Evolutionary conservation across 1,140 invertebrate genomes (phyloP).

Genomic region (Goniozus legneri): DNA sequence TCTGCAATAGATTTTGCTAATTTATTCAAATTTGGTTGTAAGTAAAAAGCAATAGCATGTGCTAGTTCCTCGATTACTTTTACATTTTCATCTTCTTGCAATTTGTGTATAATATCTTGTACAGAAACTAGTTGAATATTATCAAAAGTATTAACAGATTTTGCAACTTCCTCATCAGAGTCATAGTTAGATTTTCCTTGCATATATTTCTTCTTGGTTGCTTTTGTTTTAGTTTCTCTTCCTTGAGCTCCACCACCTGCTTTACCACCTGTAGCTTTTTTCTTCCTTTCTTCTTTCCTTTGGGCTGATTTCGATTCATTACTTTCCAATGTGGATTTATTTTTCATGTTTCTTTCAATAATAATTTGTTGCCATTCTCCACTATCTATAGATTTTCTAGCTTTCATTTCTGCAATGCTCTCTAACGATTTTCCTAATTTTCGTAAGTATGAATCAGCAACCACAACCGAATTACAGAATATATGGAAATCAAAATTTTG

Average conservation of each 20-base stretch:
- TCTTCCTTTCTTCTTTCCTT: slow-evolving; percentile 81
- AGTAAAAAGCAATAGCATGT: slow-evolving; percentile 55
- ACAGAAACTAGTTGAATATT: not conserved
- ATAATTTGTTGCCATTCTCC: slow-evolving; percentile 57
- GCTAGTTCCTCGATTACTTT: slow-evolving; percentile 62
- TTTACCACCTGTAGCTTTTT: slow-evolving; percentile 83
- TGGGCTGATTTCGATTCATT: slow-evolving; percentile 63
- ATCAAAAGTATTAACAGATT: slow-evolving; percentile 28
- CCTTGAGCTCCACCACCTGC: slow-evolving; percentile 83
- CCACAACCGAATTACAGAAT: slow-evolving; percentile 39
- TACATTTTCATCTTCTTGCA: slow-evolving; percentile 59
- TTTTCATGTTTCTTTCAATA: slow-evolving; percentile 46
- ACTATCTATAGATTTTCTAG: slow-evolving; percentile 66
- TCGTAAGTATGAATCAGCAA: slow-evolving; percentile 62
- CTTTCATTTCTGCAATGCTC: slow-evolving; percentile 66
- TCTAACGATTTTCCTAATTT: slow-evolving; percentile 68
- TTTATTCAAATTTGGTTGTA: slow-evolving; percentile 54
- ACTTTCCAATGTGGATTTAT: slow-evolving; percentile 39
- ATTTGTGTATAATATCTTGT: slow-evolving; percentile 62
- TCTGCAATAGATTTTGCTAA: not conserved
- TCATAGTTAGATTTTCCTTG: slow-evolving; percentile 53
- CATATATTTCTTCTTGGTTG: slow-evolving; percentile 69
- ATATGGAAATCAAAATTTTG: slow-evolving; percentile 38
- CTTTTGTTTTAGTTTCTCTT: slow-evolving; percentile 86
- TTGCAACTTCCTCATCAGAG: slow-evolving; percentile 52